phyloP scores from a whole-genome alignment of 1,140 invertebrate genomes.

The Trichonephila inaurata region DNA sequence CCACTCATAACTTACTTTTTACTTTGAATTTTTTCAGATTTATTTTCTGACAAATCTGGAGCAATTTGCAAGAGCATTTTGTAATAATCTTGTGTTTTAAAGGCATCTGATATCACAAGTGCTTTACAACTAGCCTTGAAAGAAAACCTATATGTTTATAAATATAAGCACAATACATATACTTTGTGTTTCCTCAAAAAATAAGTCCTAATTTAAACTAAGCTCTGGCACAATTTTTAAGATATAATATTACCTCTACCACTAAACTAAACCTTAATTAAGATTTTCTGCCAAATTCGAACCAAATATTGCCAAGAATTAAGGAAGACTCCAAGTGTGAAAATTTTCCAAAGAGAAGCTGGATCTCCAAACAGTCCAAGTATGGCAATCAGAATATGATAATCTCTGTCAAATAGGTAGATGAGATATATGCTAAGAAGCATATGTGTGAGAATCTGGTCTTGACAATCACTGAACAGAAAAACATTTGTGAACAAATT shows the following conservation, averaged over 20 bases:
- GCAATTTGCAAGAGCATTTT: constrained; percentile 83
- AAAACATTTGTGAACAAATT: too few species aligned
- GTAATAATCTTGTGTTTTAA: constrained; percentile 88
- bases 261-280: neutral
- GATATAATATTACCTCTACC: neutral
- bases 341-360: neutral
- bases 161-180: neutral
- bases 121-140: constrained; percentile 86
- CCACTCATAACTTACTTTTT: constrained; percentile 3
- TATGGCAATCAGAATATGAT: too few species aligned
- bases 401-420: too few species aligned
- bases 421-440: too few species aligned
- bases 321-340: neutral
- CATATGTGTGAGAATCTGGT: too few species aligned
- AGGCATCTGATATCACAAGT: constrained; percentile 85
- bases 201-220: neutral
- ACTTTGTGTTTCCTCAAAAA: neutral
- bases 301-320: too few species aligned
- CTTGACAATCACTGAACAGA: too few species aligned
- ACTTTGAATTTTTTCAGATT: constrained; percentile 52
- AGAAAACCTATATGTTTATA: neutral
- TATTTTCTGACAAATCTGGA: constrained; percentile 80
- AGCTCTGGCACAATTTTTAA: neutral
- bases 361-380: too few species aligned
- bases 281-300: too few species aligned